A percentile compares a stretch with the other conserved stretches of the same genome.
These are phyloP conservation scores for Formicarius rufipectus DNA, from an alignment of 2,113 vertebrate genomes.

Conservation along the genomic window DNA sequence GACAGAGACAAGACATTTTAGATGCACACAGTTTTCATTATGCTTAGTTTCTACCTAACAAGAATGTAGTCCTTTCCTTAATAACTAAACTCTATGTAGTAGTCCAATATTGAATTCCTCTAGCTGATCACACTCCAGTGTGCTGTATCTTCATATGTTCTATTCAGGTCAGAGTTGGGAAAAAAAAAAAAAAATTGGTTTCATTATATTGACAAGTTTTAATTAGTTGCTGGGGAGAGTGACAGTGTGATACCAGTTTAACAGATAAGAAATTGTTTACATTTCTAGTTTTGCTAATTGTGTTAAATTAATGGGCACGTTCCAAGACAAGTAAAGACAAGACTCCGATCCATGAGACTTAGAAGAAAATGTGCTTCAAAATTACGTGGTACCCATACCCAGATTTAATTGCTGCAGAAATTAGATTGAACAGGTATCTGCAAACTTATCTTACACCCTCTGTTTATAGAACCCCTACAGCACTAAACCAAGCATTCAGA, in stretches of 20 bases:
- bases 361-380: not conserved
- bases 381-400: not conserved
- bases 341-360: not conserved
- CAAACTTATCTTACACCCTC: not conserved
- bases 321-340: not conserved
- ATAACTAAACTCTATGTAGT: not conserved
- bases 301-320: not conserved
- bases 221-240: not conserved
- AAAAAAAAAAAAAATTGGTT: not conserved
- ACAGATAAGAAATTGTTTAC: not conserved
- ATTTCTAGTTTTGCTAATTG: not conserved
- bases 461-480: not conserved
- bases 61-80: not conserved
- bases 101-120: not conserved
- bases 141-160: not conserved
- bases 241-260: not conserved
- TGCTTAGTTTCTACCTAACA: not conserved
- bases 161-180: not conserved
- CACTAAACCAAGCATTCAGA: not conserved
- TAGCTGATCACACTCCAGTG: not conserved
- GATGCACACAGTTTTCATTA: not conserved
- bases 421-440: not conserved
- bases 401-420: not conserved
- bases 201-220: not conserved
- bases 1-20: not conserved